Evolutionary conservation across 2,113 vertebrate species (phyloP).

Genomic region (Erythrolamprus reginae): DNA sequence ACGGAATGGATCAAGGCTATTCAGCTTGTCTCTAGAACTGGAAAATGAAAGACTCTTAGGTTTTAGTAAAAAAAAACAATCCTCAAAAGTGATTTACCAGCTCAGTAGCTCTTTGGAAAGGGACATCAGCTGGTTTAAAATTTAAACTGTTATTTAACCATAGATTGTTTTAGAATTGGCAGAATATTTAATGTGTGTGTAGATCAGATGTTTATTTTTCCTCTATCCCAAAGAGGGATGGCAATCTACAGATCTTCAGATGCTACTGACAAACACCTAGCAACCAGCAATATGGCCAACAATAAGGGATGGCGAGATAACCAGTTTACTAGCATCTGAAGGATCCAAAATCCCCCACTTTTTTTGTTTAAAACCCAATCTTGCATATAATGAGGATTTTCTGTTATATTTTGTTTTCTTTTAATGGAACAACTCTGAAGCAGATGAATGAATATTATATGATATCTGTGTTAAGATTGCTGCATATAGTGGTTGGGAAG

Average conservation of each 20-base stretch:
- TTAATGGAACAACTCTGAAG: neutral
- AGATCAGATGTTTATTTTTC: neutral
- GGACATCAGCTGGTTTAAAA: neutral
- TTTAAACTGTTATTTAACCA: neutral
- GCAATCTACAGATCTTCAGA: neutral
- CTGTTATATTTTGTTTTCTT: neutral
- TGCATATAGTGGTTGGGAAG: neutral
- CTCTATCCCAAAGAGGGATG: neutral
- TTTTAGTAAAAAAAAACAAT: neutral
- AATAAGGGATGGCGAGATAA: neutral
- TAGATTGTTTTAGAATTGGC: neutral
- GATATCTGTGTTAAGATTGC: neutral
- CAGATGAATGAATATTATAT: neutral
- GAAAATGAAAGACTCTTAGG: conserved; percentile 70
- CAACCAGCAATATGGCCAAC: neutral
- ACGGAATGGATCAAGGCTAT: conserved; percentile 94
- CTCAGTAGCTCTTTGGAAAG: neutral
- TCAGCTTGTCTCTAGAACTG: conserved; percentile 81
- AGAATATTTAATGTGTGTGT: neutral
- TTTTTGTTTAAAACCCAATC: neutral
- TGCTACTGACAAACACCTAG: neutral
- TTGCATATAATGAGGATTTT: neutral
- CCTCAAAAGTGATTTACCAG: neutral
- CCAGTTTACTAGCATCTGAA: neutral
- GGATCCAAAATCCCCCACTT: neutral